Base-by-base conservation (phyloP, 2,888 invertebrate genomes). In the Cheilosia impressa region DNA sequence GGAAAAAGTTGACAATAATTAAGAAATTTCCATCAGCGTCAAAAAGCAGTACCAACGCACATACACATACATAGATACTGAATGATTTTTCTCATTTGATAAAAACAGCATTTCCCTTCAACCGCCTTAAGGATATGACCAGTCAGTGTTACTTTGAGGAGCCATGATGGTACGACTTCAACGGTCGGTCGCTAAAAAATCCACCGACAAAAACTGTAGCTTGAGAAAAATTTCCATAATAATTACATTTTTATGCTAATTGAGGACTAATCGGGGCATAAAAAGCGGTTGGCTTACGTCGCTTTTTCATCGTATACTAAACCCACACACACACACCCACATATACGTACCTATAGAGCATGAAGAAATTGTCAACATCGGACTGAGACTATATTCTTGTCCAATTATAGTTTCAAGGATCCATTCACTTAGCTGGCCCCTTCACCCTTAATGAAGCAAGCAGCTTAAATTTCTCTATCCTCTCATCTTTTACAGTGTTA, bases 231-330 rank as follows among this genome's bases (percentile, higher is more conserved):
- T 87, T 87, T 78, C 66, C 87, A 87, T 87, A 78, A 78, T 87
- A 82, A 87, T 87, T 87, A 82, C 69, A 78, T 82, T 87, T 87
- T 82, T 69, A 87, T 87, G 87, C 73, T 82, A 87, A 87, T 87
- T 78, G 78, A 69, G 82, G 73, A 78, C 72, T 87, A 87, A 87
- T 82, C 82, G 82, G 73, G 52, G 82, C 50, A 78, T 75, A 77
- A 81, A 77, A 63, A 73, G 80, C 19, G 76, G 76, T 76, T 77
- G 72, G 57, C 68, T 83, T 66, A 53, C 55, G 47, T 27, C 31
- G 17, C 34, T 63, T 34, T 47, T 43, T 9, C 22, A n/a, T 22
- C 22, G 31, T 31, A 31, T 9, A 9, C 27, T 4, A 19, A 27
- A 10, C 24, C 10, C 43, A 24, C 52, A 24, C 27, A 45, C 22